Conservation (phyloP, 2,888 invertebrate species). For the Kryphioiulus occultus region DNA sequence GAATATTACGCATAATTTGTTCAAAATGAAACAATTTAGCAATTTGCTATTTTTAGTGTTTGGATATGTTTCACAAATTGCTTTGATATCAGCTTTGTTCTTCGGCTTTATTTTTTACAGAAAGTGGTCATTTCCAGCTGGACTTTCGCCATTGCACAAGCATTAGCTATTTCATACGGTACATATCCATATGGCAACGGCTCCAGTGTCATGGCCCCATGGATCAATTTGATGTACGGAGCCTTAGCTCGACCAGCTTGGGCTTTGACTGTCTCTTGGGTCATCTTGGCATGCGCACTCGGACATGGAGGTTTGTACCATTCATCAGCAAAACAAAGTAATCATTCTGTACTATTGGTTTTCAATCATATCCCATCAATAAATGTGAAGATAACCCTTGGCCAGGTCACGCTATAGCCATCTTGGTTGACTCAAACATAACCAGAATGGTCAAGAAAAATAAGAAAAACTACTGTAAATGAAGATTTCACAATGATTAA, state of each 20-base stretch:
- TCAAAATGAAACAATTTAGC: no score
- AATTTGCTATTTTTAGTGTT: no score
- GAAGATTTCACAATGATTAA: no score
- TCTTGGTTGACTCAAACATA: no score
- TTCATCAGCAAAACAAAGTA: no score
- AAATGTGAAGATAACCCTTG: no score
- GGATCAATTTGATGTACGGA: background rate
- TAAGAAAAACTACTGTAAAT: no score
- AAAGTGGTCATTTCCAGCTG: background rate
- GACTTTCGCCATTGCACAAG: background rate
- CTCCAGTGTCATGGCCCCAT: background rate
- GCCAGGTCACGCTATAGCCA: no score
- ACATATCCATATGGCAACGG: background rate
- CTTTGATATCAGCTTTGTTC: background rate
- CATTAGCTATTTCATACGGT: background rate
- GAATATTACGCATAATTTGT: no score
- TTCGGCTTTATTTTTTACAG: background rate
- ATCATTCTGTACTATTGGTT: no score
- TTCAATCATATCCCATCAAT: no score
- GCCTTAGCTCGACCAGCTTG: background rate
- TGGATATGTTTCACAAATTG: no score
- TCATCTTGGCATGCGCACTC: conserved; percentile 2
- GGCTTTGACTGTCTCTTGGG: background rate
- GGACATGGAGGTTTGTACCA: background rate
- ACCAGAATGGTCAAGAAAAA: background rate